Conservation (phyloP, 2,797 vertebrate species). For the Linurgus olivaceus region DNA sequence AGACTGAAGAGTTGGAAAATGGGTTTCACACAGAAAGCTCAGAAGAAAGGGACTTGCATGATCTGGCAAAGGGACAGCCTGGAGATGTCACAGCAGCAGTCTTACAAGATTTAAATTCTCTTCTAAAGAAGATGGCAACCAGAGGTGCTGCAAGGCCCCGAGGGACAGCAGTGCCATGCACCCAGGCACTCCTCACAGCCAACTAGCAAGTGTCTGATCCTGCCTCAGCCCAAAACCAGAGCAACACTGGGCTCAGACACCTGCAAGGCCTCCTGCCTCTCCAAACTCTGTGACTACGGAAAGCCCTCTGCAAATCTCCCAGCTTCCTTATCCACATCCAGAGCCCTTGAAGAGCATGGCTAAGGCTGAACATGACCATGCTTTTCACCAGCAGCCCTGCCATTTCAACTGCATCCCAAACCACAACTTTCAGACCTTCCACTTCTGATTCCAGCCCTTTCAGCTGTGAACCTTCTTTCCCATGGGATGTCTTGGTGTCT, state of each 20-base stretch:
- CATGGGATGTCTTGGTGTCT: neutral
- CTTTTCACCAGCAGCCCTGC: neutral
- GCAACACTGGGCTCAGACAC: rapidly evolving
- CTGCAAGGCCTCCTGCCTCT: neutral
- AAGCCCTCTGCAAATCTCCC: neutral
- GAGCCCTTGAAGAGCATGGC: neutral
- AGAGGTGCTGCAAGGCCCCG: neutral
- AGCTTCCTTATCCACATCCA: neutral
- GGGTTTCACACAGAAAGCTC: neutral
- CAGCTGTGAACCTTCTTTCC: neutral
- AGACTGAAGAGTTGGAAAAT: neutral
- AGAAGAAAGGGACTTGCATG: neutral
- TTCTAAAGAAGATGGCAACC: neutral
- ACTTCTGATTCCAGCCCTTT: neutral
- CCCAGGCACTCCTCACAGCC: neutral
- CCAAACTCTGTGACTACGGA: rapidly evolving
- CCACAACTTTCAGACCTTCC: neutral
- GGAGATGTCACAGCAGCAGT: neutral
- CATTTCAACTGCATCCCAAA: neutral
- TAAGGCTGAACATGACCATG: neutral
- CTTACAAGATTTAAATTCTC: neutral
- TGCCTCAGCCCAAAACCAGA: neutral
- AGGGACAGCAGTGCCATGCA: neutral
- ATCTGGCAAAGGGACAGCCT: neutral
- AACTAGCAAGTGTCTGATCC: neutral